Evolutionary conservation across 1,140 invertebrate genomes (phyloP), one percentile per base, ranked within the genome.

Genomic region (Procambarus clarkii): DNA sequence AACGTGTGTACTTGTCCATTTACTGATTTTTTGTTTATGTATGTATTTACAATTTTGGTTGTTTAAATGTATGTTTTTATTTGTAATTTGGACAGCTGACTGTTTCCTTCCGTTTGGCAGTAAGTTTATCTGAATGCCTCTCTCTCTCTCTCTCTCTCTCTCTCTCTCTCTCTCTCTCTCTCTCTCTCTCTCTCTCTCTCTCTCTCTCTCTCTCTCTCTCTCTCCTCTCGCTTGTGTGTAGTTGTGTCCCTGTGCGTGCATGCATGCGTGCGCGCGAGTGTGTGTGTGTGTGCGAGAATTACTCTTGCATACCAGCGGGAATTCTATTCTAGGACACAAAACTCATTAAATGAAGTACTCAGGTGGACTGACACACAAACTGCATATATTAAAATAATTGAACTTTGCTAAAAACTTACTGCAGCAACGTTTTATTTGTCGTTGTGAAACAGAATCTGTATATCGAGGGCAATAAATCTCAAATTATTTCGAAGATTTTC

Each of bases 91-190:
- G 34, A 34, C 34, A 34, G 11, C n/a, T 18, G 21, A 44, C 15
- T 45, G n/a, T 80, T 9, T 46, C 78, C 9, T 21, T 46, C 78
- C 9, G 34, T 46, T 46, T 21, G 11, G 7, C 9, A 9, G 34
- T 45, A 9, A 8, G 21, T 9, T 11, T 8, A 44, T 21, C 5
- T 45, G 34, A 34, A 34, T 34, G n/a, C 50, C 50, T 54, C 50
- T 54, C 50, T 54, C 50, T 54, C 50, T 54, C 79, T 54, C 79
- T 54, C 79, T 81, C 79, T 54, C 79, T 54, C 79, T 54, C 79
- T 54, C 79, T 54, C 79, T 54, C 79, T 78, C 76, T 78, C 76
- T 78, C 76, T 78, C 76, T 78, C 76, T 24, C 34, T 13, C 13
- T 78, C 76, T 2, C 1, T 44, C 21, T 13, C 34, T 78, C 21